Conservation (phyloP, 1,140 invertebrate species). For the Drosophila equinoxialis region DNA sequence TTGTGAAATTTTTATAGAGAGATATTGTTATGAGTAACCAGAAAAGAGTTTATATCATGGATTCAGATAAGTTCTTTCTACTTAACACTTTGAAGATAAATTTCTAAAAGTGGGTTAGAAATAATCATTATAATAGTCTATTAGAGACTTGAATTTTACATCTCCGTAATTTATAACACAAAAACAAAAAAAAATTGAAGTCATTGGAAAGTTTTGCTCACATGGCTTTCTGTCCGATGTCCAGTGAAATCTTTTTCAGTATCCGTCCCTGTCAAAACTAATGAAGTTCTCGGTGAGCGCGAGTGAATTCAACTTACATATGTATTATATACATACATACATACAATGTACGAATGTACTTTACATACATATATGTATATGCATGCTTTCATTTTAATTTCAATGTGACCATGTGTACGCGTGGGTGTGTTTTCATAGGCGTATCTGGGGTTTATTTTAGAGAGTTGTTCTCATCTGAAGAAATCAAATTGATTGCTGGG, state of each 20-base stretch:
- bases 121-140: too few relatives aligned
- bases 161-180: too few relatives aligned
- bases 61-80: too few relatives aligned
- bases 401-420: background rate
- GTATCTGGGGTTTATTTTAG: background rate
- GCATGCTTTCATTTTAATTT: conserved; percentile 6
- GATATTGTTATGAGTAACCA: too few relatives aligned
- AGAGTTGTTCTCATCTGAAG: too few relatives aligned
- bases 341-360: background rate
- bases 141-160: too few relatives aligned
- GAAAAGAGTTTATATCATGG: too few relatives aligned
- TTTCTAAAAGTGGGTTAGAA: too few relatives aligned
- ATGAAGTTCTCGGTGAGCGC: conserved; percentile 3
- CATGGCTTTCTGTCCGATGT: background rate
- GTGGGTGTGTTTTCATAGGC: background rate
- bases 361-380: background rate
- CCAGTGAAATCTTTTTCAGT: background rate
- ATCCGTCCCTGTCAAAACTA: conserved; percentile 2
- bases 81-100: too few relatives aligned
- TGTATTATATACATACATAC: background rate
- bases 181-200: too few relatives aligned
- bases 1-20: too few relatives aligned
- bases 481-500: too few relatives aligned
- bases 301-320: background rate
- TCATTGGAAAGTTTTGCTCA: background rate